phyloP scores from a whole-genome alignment of 2,113 vertebrate genomes.

The Toxostoma redivivum region DNA sequence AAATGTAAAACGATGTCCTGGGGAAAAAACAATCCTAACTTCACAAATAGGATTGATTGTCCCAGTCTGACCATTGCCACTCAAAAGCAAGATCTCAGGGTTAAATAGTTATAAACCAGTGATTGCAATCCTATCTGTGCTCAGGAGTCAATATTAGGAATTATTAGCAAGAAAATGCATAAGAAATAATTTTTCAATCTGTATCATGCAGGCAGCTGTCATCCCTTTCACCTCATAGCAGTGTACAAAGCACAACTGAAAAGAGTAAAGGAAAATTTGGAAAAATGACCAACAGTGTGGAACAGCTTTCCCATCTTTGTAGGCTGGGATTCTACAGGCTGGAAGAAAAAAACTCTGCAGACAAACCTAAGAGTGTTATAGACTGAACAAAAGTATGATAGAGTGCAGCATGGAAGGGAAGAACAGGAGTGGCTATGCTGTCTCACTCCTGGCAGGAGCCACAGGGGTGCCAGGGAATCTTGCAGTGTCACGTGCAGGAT shows the following conservation, averaged over 20 bases:
- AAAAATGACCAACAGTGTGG: neutral
- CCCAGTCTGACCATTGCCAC: neutral
- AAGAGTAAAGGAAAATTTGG: neutral
- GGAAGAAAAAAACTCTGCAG: neutral
- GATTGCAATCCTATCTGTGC: neutral
- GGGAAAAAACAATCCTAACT: neutral
- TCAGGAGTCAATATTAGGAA: neutral
- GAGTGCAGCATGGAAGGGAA: neutral
- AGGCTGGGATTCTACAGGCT: neutral
- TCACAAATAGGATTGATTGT: neutral
- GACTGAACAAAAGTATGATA: neutral
- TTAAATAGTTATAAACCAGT: neutral
- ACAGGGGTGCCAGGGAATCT: neutral
- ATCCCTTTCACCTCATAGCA: neutral
- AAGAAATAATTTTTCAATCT: neutral
- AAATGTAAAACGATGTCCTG: neutral
- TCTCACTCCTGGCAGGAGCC: neutral
- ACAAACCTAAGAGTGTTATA: neutral
- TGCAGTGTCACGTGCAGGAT: accelerated
- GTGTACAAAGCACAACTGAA: neutral
- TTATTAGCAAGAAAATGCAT: neutral
- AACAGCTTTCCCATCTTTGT: neutral
- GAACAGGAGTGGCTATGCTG: neutral
- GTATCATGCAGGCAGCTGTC: neutral
- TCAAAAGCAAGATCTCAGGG: neutral